Conservation (phyloP, 2,797 vertebrate species). For the Acanthurus leucopareius region DNA sequence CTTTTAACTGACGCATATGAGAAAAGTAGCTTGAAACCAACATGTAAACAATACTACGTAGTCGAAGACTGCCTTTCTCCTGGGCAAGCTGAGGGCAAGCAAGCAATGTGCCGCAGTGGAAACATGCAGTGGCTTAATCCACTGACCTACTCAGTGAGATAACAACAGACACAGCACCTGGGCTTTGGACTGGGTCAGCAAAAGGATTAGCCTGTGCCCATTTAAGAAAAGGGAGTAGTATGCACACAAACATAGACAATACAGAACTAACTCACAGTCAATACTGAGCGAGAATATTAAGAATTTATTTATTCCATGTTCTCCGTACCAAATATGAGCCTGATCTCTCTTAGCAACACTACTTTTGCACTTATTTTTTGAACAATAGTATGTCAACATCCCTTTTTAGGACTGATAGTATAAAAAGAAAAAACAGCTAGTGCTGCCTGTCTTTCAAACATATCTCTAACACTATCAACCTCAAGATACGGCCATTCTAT, state of each 20-base stretch:
- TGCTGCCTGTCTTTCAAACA: background rate
- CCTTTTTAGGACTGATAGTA: slow-evolving; percentile 1
- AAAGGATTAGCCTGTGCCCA: slow-evolving; percentile 82
- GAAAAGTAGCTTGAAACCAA: slow-evolving; percentile 50
- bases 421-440: background rate
- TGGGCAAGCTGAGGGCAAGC: slow-evolving; percentile 46
- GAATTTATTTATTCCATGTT: background rate
- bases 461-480: slow-evolving; percentile 28
- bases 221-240: slow-evolving; percentile 72
- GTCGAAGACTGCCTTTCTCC: slow-evolving; percentile 45
- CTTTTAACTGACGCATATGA: slow-evolving; percentile 26
- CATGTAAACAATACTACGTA: slow-evolving; percentile 43
- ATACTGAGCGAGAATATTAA: background rate
- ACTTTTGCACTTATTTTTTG: background rate
- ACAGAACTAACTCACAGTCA: slow-evolving; percentile 21
- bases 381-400: slow-evolving; percentile 29
- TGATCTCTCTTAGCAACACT: background rate
- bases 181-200: slow-evolving; percentile 81
- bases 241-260: slow-evolving; percentile 43
- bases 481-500: slow-evolving; percentile 6
- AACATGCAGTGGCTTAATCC: slow-evolving; percentile 82
- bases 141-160: slow-evolving; percentile 87
- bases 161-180: slow-evolving; percentile 81
- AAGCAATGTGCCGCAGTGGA: slow-evolving; percentile 72
- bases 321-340: background rate